Percentiles rank a stretch among this genome's conserved stretches.
These are phyloP conservation scores for Archilochus colubris DNA, from an alignment of 2,113 vertebrate species.

Conservation along the genomic window DNA sequence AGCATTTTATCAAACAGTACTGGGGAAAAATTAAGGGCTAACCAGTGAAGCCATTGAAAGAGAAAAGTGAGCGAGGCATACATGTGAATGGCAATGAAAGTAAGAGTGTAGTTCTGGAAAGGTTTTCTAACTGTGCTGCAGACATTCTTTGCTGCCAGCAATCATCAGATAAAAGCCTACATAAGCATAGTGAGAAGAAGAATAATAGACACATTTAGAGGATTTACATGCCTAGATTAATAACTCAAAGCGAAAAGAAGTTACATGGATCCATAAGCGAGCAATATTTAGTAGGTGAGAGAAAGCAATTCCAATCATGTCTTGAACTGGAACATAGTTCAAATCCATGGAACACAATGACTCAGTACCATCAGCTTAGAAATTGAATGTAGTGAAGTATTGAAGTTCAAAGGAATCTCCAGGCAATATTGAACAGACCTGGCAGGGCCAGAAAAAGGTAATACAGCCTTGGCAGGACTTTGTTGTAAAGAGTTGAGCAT, in stretches of 20 bases:
- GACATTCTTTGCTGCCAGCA: constrained; percentile 20
- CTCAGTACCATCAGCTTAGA: background rate
- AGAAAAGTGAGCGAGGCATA: background rate
- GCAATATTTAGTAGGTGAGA: constrained; percentile 41
- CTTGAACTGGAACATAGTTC: constrained; percentile 10
- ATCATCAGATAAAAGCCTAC: background rate
- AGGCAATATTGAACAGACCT: constrained; percentile 19
- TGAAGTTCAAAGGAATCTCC: constrained; percentile 39
- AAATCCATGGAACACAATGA: constrained; percentile 45
- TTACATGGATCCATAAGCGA: background rate
- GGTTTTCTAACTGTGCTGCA: background rate
- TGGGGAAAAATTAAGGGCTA: background rate
- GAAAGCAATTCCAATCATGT: constrained; percentile 13
- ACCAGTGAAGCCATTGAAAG: background rate
- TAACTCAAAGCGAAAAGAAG: background rate
- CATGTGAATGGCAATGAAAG: background rate
- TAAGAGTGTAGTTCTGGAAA: background rate
- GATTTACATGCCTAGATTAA: background rate
- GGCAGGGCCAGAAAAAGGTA: constrained; percentile 9
- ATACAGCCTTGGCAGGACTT: constrained; percentile 1
- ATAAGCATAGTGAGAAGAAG: background rate
- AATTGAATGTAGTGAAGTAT: background rate
- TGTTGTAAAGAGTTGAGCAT: background rate
- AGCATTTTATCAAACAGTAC: background rate
- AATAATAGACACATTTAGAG: background rate